Percentiles rank a stretch among this genome's conserved stretches.
Evolutionary conservation across 2,888 invertebrate species (phyloP).

Genomic region (Lasioglossum villosulum): DNA sequence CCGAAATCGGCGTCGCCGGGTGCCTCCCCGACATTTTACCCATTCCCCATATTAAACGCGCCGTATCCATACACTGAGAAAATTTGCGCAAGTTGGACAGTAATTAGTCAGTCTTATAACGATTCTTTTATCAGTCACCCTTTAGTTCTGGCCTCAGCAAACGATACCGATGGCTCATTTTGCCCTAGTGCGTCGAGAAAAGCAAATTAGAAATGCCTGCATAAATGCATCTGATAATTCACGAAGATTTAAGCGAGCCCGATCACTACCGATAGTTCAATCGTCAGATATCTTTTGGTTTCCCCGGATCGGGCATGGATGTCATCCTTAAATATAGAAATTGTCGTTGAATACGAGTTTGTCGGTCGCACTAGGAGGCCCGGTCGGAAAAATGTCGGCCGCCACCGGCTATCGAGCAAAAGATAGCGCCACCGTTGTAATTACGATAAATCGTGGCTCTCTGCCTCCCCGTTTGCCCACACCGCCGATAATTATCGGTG

Average conservation of each 20-base stretch:
- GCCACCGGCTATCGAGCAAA: constrained; percentile 22
- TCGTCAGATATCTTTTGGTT: neutral
- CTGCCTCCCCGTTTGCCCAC: constrained; percentile 20
- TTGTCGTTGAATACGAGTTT: constrained; percentile 7
- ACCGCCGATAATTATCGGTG: constrained; percentile 62
- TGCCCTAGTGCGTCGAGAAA: neutral
- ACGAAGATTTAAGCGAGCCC: neutral
- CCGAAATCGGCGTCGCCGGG: constrained; percentile 14
- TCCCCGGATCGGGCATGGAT: neutral
- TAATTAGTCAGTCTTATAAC: too few relatives aligned
- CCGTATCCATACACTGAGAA: neutral
- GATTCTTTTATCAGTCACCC: too few relatives aligned
- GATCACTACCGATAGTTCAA: neutral
- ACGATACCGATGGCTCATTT: neutral
- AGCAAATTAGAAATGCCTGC: neutral
- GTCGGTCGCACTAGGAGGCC: constrained; percentile 9
- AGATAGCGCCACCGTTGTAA: constrained; percentile 54
- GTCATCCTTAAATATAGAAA: neutral
- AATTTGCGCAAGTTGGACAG: neutral
- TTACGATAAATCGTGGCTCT: constrained; percentile 63
- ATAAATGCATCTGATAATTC: neutral
- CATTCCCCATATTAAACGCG: neutral
- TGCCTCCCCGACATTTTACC: neutral
- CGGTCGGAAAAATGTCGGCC: constrained; percentile 28
- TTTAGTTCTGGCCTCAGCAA: neutral